These are phyloP conservation scores for Caenorhabditis zanzibari DNA, from an alignment of 2,888 invertebrate species.

Conservation along the genomic window DNA sequence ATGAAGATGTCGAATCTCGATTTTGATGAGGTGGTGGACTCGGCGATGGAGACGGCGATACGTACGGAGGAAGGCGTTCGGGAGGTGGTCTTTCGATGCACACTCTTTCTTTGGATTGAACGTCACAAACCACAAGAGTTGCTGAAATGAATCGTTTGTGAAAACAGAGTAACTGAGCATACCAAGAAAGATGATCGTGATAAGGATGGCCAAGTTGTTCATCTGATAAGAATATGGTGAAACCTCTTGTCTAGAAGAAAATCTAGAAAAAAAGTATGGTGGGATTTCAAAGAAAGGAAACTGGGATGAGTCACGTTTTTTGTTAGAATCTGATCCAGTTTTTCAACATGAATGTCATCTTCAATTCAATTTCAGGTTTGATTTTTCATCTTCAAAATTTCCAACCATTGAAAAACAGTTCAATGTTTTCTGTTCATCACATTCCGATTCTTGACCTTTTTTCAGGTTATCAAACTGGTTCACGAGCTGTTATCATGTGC, in stretches of 20 bases:
- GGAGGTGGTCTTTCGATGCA: not conserved
- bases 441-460: constrained; percentile 25
- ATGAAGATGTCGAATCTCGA: not conserved
- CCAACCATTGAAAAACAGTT: not conserved
- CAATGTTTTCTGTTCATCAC: constrained; percentile 2
- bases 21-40: constrained; percentile 14
- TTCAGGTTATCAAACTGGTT: constrained; percentile 11
- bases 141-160: not conserved
- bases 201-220: too few relatives aligned
- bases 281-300: not conserved
- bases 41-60: constrained; percentile 9
- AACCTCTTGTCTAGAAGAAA: not conserved
- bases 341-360: not conserved
- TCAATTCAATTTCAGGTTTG: not conserved
- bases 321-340: too few relatives aligned
- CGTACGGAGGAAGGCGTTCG: constrained; percentile 2
- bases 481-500: constrained; percentile 10
- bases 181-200: too few relatives aligned
- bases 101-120: not conserved
- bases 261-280: not conserved
- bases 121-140: not conserved
- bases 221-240: too few relatives aligned
- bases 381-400: too few relatives aligned
- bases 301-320: too few relatives aligned
- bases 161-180: too few relatives aligned